phyloP scores from a whole-genome alignment of 2,888 invertebrate genomes.

The Entomobrya proxima region DNA sequence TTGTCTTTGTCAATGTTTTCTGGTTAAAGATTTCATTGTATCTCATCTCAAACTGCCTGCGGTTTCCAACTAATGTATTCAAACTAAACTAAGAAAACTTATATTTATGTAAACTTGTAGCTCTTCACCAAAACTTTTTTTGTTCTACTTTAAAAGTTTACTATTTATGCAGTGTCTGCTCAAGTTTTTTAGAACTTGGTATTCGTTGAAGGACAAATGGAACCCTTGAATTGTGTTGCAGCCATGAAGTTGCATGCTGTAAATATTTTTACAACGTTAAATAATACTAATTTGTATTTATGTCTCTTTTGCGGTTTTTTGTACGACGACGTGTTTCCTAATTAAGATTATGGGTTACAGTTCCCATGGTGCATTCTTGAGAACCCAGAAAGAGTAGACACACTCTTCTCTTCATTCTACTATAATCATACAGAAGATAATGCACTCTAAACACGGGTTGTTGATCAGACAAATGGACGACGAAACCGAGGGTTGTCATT shows the following conservation, averaged over 20 bases:
- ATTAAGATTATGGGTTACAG: conserved; percentile 53
- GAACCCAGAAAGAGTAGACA: background rate
- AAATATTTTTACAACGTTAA: conserved; percentile 33
- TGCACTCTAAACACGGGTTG: conserved; percentile 10
- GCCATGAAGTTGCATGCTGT: conserved; percentile 39
- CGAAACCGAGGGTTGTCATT: background rate
- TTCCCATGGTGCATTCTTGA: background rate
- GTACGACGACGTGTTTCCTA: conserved; percentile 47
- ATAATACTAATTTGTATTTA: conserved; percentile 63
- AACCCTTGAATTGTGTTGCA: conserved; percentile 35
- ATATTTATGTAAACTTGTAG: too few relatives aligned
- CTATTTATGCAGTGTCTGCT: conserved; percentile 9
- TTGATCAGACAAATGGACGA: background rate
- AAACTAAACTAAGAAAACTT: too few relatives aligned
- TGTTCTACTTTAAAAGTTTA: background rate
- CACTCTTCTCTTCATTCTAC: background rate
- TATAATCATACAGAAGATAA: background rate
- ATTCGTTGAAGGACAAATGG: conserved; percentile 36
- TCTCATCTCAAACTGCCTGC: conserved; percentile 4
- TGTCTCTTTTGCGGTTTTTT: conserved; percentile 49
- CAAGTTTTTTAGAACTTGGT: conserved; percentile 1
- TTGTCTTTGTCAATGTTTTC: background rate
- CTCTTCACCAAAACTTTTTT: too few relatives aligned
- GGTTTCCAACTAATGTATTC: background rate
- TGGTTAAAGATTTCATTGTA: background rate